Evolutionary conservation across 2,888 invertebrate genomes (phyloP).

Genomic region (Limnephilus marmoratus): DNA sequence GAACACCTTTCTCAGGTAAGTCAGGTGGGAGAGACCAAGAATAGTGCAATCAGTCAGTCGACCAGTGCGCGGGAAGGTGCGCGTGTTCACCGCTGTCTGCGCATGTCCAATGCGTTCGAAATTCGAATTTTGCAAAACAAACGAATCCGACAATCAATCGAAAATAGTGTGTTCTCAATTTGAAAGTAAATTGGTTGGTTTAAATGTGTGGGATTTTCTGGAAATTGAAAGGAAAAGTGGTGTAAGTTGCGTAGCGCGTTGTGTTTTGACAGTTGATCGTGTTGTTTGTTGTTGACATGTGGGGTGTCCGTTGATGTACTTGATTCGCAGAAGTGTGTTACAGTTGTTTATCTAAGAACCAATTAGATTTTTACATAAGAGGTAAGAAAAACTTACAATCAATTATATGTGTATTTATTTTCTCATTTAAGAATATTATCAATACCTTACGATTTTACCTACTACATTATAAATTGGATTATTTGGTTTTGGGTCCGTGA

Average conservation of each 20-base stretch:
- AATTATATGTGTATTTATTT: too few relatives aligned
- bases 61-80: slow-evolving; percentile 46
- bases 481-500: too few relatives aligned
- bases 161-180: slow-evolving; percentile 22
- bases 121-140: slow-evolving; percentile 43
- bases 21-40: background rate
- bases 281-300: slow-evolving; percentile 48
- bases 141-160: slow-evolving; percentile 40
- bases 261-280: slow-evolving; percentile 37
- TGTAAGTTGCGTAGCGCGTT: background rate
- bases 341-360: background rate
- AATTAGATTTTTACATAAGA: background rate
- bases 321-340: background rate
- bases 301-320: slow-evolving; percentile 27
- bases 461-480: too few relatives aligned
- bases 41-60: slow-evolving; percentile 44
- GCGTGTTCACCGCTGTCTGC: slow-evolving; percentile 33
- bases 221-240: background rate
- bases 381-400: background rate
- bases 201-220: slow-evolving; percentile 2
- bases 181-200: slow-evolving; percentile 4
- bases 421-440: too few relatives aligned
- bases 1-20: background rate
- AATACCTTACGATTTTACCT: too few relatives aligned
- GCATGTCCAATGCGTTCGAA: slow-evolving; percentile 43